Evolutionary conservation across 1,140 invertebrate genomes (phyloP).

Genomic region (Hestina assimilis): DNA sequence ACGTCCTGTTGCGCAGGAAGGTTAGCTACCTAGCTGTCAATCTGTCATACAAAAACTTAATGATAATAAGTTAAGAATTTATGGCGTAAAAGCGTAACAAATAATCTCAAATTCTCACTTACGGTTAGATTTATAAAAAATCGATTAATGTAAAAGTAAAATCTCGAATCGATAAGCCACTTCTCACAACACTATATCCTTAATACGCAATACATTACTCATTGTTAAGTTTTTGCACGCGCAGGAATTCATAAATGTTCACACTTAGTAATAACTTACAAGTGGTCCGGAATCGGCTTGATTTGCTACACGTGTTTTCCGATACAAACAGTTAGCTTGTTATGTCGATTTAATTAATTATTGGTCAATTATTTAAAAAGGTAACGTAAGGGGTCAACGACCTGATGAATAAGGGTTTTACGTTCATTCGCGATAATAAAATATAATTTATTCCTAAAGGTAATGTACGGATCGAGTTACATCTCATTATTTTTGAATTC

Average conservation of each 20-base stretch:
- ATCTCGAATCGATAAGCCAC: neutral
- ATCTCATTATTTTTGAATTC: conserved; percentile 3
- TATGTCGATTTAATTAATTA: conserved; percentile 13
- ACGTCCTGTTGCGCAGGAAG: no score
- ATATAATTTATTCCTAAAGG: conserved; percentile 22
- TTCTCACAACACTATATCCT: conserved; percentile 15
- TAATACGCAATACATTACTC: conserved; percentile 22
- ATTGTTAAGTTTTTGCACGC: conserved; percentile 27
- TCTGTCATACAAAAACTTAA: no score
- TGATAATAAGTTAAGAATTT: no score
- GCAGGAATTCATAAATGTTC: conserved; percentile 12
- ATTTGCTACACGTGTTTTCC: neutral
- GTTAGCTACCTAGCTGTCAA: no score
- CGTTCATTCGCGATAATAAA: conserved; percentile 16
- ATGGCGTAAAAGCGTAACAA: no score
- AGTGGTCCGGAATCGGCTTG: conserved; percentile 15
- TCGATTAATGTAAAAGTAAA: no score
- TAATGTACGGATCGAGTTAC: conserved; percentile 6
- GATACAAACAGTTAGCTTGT: neutral
- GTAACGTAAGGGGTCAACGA: conserved; percentile 7
- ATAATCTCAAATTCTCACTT: no score
- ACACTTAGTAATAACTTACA: conserved; percentile 22
- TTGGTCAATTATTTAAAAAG: neutral
- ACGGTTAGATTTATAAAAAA: no score
- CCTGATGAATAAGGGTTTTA: conserved; percentile 2